phyloP scores from a whole-genome alignment of 1,140 invertebrate species.

The Ganaspis sp. region DNA sequence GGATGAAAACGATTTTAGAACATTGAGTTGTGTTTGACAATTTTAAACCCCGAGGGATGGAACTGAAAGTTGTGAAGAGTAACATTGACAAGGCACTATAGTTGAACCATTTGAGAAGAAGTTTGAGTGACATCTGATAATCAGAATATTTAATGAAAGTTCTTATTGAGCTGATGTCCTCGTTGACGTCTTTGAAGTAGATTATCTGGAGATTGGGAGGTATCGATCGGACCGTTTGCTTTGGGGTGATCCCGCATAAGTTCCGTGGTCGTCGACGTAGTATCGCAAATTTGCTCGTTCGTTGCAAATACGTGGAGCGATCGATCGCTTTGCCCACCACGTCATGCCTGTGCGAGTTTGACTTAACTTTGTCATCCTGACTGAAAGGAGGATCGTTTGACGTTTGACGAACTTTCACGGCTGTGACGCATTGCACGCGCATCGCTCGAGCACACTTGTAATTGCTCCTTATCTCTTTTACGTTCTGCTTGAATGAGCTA shows the following conservation, averaged over 20 bases:
- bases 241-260: neutral
- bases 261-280: conserved; percentile 20
- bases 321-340: conserved; percentile 1
- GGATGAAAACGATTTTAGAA: too few species aligned
- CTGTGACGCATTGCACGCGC: conserved; percentile 27
- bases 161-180: neutral
- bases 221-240: conserved; percentile 29
- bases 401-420: conserved; percentile 21
- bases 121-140: neutral
- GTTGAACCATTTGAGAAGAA: neutral
- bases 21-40: neutral
- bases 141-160: conserved; percentile 5
- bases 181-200: conserved; percentile 17
- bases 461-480: conserved; percentile 19
- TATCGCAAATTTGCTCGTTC: conserved; percentile 19
- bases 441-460: conserved; percentile 21
- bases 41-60: neutral
- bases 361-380: conserved; percentile 20
- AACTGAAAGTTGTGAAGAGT: neutral
- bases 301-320: neutral
- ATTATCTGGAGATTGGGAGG: conserved; percentile 20
- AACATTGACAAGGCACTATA: neutral
- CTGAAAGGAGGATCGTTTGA: conserved; percentile 22
- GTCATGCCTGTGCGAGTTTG: conserved; percentile 8
- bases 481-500: neutral